Base-by-base conservation (phyloP, 2,888 invertebrate species). In the Napeogenes inachia region DNA sequence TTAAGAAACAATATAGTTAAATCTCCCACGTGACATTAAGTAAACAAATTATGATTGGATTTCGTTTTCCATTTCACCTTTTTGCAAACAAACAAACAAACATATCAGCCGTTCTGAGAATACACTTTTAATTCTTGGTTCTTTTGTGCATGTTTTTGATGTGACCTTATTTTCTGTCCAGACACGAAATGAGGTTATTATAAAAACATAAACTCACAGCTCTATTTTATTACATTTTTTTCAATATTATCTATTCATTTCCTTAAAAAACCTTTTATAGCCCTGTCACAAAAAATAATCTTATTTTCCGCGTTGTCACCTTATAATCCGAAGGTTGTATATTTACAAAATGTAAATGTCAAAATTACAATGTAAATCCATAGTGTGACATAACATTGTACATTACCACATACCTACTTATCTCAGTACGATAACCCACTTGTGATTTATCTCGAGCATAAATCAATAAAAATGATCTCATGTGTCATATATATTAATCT, bases 61-160 rank as follows among this genome's bases (percentile, higher is more conserved):
- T 59, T 59, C 62, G 60, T 62, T 67, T 62, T 68, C 68, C 45
- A 57, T 66, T 70, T 63, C 46, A 57, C 59, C 57, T 64, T 61
- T 63, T 58, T 57, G 56, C 42, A 32, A 47, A 63, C 61, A 64
- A n/a, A n/a, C n/a, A n/a, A n/a, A 35, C 8, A 60, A 21, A 57
- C 30, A 55, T 56, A 59, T 56, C 45, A 55, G 54, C 55, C 35
- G 46, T 42, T 55, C 47, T n/a, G 8, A 13, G 33, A 54, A 54
- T 33, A 58, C 59, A 45, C 47, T 57, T 54, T 59, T 46, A 13
- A 58, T 56, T 54, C 60, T 38, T 30, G 13, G 50, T 56, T 54
- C 56, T 8, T 45, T 47, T 33, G 55, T 35, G 35, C 35, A 2
- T 47, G 13, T 13, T 47, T n/a, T 47, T 8, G n/a, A 13, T 47